Evolutionary conservation across 2,113 vertebrate species (phyloP), one percentile per base, ranked within the genome.

Genomic region (Orientallactaga bullata): DNA sequence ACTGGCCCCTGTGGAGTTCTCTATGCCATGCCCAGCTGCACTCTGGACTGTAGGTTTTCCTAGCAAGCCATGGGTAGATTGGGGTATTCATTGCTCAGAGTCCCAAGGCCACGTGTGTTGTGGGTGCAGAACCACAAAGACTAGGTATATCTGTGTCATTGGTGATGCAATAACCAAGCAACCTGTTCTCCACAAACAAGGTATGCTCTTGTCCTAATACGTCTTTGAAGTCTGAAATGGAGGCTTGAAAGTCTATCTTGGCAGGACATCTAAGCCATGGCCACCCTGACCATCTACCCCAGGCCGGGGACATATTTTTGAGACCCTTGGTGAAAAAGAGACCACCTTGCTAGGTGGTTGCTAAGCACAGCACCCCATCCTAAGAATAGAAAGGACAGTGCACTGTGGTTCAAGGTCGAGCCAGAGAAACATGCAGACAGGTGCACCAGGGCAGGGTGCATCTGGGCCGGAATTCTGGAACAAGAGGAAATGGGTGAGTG

Each of bases 161-260:
- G 28, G n/a, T 20, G 3, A n/a, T 42, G 37, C 2, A 3, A 55
- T 51, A 51, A 26, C 51, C 3, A 8, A 13, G 35, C 0, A 12
- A 51, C 24, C 88, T 39, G 8, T 1, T 4, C 55, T 42, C 5
- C 24, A 13, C 2, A 9, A 5, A 1, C 0, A 1, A 20, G 24
- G 11, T 0, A 0, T 0, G 5, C 23, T 28, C 12, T 23, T 47
- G 2, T 26, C n/a, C 39, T 72, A 1, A 1, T 30, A 28, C 0
- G 0, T 12, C 51, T 9, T 5, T 1, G 2, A 20, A 18, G n/a
- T 24, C 85, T 15, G 30, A 16, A 12, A 3, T 0, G 0, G 20
- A 35, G n/a, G 32, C 12, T 0, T 23, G 28, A 51, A 7, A 21
- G 6, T 26, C 17, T 24, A 4, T 63, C 6, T 0, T 10, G 12